phyloP scores from a whole-genome alignment of 2,888 invertebrate genomes.

The Trissolcus brochymenae region DNA sequence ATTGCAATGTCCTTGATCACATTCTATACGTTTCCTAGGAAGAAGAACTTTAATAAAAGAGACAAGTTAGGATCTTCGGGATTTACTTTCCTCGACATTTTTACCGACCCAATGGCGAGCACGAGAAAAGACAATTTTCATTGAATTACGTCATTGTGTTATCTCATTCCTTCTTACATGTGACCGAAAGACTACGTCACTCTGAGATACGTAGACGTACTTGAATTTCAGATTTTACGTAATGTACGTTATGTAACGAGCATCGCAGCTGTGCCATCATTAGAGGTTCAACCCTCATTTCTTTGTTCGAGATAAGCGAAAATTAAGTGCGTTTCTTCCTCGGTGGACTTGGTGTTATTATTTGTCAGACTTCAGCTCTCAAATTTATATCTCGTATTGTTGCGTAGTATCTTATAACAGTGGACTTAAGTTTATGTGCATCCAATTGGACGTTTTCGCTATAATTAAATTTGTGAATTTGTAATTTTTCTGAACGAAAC shows the following conservation, averaged over 20 bases:
- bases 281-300: constrained; percentile 41
- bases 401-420: too few species aligned
- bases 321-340: constrained; percentile 5
- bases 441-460: too few species aligned
- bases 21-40: constrained; percentile 15
- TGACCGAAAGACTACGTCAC: constrained; percentile 34
- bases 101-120: constrained; percentile 34
- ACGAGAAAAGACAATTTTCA: constrained; percentile 36
- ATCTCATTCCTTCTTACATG: constrained; percentile 34
- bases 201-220: constrained; percentile 10
- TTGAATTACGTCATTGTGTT: constrained; percentile 50
- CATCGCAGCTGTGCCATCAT: constrained; percentile 43
- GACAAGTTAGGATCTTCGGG: constrained; percentile 36
- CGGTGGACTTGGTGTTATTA: too few species aligned
- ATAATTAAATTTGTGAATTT: too few species aligned
- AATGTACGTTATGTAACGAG: constrained; percentile 37
- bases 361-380: too few species aligned
- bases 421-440: too few species aligned
- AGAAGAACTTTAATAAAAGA: constrained; percentile 46
- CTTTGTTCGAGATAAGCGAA: constrained; percentile 21
- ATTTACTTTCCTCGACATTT: constrained; percentile 48
- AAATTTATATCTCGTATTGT: too few species aligned
- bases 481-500: too few species aligned
- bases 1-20: constrained; percentile 18
- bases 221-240: constrained; percentile 43